Evolutionary conservation across 2,888 invertebrate genomes (phyloP).

Genomic region (Nemotelus pantherinus): DNA sequence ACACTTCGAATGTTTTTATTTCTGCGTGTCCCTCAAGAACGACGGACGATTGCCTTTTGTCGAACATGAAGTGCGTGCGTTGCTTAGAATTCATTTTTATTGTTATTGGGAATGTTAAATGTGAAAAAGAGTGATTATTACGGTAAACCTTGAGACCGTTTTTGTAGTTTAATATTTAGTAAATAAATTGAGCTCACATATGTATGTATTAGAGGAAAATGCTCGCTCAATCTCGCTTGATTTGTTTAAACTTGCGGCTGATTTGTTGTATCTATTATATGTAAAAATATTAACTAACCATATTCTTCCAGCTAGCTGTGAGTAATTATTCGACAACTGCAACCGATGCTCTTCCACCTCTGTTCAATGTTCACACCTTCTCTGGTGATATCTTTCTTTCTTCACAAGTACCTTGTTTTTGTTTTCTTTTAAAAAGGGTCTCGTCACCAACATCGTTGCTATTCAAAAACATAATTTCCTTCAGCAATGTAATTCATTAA

Average conservation of each 20-base stretch:
- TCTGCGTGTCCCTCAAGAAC: neutral
- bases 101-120: conserved; percentile 2
- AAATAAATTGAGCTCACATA: no score
- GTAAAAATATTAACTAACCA: no score
- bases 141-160: no score
- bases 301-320: no score
- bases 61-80: conserved; percentile 47
- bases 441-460: neutral
- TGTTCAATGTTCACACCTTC: conserved; percentile 50
- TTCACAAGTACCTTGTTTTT: neutral
- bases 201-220: no score
- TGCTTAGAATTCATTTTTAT: conserved; percentile 41
- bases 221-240: no score
- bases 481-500: conserved; percentile 1
- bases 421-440: neutral
- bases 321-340: no score
- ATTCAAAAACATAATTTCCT: conserved; percentile 19
- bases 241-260: no score
- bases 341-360: neutral
- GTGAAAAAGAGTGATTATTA: neutral
- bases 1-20: conserved; percentile 6
- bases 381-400: conserved; percentile 21
- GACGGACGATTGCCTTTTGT: neutral
- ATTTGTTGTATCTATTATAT: no score
- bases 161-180: no score